These are phyloP conservation scores for Zaprionus lachaisei DNA, from an alignment of 1,140 invertebrate genomes.

Conservation along the genomic window DNA sequence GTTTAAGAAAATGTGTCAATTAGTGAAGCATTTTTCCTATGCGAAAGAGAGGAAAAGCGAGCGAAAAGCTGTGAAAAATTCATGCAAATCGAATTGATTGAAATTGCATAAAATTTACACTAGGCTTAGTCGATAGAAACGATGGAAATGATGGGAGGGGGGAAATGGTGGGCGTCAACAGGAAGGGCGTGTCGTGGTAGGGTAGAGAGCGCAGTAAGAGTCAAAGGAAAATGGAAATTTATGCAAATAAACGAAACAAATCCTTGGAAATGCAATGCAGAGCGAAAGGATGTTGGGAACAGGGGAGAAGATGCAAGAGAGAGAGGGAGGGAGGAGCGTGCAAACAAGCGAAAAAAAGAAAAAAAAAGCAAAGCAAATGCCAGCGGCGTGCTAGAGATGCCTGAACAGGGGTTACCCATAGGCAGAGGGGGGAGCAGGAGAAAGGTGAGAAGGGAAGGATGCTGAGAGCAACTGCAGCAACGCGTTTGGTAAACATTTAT, in stretches of 20 bases:
- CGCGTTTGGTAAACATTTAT: slow-evolving; percentile 57
- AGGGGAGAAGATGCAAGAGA: slow-evolving; percentile 6
- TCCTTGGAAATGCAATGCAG: slow-evolving; percentile 62
- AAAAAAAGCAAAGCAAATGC: slow-evolving; percentile 56
- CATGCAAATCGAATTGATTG: slow-evolving; percentile 81
- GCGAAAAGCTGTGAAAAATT: slow-evolving; percentile 60
- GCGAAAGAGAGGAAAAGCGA: not conserved
- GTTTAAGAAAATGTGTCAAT: slow-evolving; percentile 53
- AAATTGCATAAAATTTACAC: slow-evolving; percentile 78
- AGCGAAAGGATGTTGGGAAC: slow-evolving; percentile 14
- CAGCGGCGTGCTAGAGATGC: slow-evolving; percentile 50
- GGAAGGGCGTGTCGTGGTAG: not conserved
- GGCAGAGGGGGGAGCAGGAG: not conserved
- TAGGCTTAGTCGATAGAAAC: slow-evolving; percentile 19
- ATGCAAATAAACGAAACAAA: slow-evolving; percentile 82
- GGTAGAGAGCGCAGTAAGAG: not conserved
- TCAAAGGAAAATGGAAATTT: slow-evolving; percentile 72
- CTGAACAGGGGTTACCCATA: not conserved
- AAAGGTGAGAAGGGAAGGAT: not conserved
- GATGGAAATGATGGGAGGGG: not conserved
- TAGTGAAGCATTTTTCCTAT: slow-evolving; percentile 39
- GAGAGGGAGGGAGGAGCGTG: not conserved
- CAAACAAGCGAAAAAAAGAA: slow-evolving; percentile 7
- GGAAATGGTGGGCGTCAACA: not conserved
- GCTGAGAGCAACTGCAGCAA: slow-evolving; percentile 6